Base-by-base conservation (phyloP, 2,113 vertebrate species). In the Halcyon malimbica region DNA sequence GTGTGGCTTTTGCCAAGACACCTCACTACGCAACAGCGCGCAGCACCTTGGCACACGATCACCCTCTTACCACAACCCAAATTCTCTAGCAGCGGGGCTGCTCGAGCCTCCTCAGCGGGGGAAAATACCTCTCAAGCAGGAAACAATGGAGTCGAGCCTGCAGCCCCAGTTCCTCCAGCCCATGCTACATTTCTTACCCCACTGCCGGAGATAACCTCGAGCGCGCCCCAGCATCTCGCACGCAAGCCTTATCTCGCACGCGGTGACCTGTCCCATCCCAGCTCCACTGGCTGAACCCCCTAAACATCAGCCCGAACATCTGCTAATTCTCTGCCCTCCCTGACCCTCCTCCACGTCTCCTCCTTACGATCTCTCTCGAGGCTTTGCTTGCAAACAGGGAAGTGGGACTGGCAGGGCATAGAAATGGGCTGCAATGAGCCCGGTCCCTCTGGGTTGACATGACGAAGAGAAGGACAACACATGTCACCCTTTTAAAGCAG, bases 41-140 rank as follows among this genome's bases (percentile, higher is more conserved):
- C 1, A 15, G 16, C 31, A 42, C 46, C 67, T 65, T 12, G 5
- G 3, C 41, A 50, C 3, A 29, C 0, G 9, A 39, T 13, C 3
- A 0, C 13, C 44, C 17, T 70, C 28, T 65, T 26, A 18, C 2
- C 17, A 89, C 29, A 60, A 50, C 42, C 39, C 51, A 48, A 53
- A 54, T 56, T 68, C 74, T 53, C n/a, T 26, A 63, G 11, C 51
- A 81, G 26, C 59, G 57, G 44, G 19, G 35, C 57, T 87, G 70
- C 20, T 24, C 9, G 1, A n/a, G n/a, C 65, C 42, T 70, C 70
- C 26, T 1, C 1, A 4, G 28, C 1, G 2, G 35, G 23, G 12
- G 24, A 26, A 86, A 81, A 46, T 9, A 71, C 4, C 56, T 35
- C 8, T 12, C 25, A 33, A 42, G 53, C 23, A 51, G 39, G n/a